These are phyloP conservation scores for Eupithecia insigniata DNA, from an alignment of 2,888 invertebrate genomes.

Conservation along the genomic window DNA sequence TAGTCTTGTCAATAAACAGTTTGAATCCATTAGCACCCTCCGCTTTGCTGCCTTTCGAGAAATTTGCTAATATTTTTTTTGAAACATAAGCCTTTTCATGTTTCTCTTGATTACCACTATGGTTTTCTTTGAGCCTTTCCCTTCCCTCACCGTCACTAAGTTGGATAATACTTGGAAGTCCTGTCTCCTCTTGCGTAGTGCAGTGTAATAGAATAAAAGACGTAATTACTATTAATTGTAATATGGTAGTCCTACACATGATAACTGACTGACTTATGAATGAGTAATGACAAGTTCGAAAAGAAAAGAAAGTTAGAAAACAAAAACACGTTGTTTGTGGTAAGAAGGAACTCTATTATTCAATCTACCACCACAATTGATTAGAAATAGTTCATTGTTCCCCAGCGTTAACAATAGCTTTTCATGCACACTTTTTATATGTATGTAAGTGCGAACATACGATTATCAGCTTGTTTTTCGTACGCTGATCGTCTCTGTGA, in stretches of 20 bases:
- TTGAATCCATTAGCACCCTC: background rate
- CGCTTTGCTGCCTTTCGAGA: background rate
- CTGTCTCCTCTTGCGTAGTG: background rate
- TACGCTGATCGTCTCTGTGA: background rate
- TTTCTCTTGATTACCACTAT: background rate
- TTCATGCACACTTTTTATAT: background rate
- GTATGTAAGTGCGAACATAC: background rate
- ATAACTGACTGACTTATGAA: background rate
- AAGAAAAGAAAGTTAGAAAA: background rate
- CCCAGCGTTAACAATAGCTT: background rate
- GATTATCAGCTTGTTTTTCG: background rate
- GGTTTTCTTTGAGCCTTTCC: background rate
- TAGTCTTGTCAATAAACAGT: background rate
- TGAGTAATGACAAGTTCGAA: background rate
- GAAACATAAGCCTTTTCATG: background rate
- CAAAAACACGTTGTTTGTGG: background rate
- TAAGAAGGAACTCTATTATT: background rate
- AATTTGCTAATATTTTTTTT: background rate
- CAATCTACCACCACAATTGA: too few species aligned
- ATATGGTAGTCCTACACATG: background rate
- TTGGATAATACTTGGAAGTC: background rate
- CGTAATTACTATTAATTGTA: background rate
- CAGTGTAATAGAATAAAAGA: background rate
- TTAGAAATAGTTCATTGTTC: background rate
- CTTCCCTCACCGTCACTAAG: background rate